phyloP scores from a whole-genome alignment of 2,113 vertebrate genomes.

The Craseonycteris thonglongyai region DNA sequence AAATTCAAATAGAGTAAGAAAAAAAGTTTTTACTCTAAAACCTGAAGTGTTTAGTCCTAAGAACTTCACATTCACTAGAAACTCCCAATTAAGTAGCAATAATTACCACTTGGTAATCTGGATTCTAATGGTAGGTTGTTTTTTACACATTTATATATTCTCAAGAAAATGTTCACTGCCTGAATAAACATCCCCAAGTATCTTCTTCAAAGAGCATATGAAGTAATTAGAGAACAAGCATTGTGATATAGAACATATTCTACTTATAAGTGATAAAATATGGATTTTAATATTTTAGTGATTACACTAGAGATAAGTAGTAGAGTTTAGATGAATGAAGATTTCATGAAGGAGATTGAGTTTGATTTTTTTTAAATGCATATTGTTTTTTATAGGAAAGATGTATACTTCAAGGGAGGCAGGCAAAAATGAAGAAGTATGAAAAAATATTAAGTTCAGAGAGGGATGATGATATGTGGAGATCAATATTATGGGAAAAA shows the following conservation, averaged over 20 bases:
- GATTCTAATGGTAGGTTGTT: background rate
- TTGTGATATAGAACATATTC: background rate
- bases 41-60: background rate
- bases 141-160: background rate
- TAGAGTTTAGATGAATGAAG: background rate
- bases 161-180: background rate
- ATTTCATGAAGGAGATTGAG: background rate
- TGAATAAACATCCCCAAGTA: fast-evolving
- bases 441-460: background rate
- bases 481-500: background rate
- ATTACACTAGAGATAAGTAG: background rate
- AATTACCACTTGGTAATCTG: background rate
- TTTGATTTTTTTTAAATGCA: background rate
- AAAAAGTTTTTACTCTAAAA: background rate
- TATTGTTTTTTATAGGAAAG: background rate
- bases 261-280: background rate
- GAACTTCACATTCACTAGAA: background rate
- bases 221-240: background rate
- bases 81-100: background rate
- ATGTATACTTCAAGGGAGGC: background rate
- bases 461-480: background rate
- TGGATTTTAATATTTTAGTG: background rate
- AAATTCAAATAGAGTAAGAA: background rate
- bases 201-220: background rate
- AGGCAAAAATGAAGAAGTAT: background rate